These are phyloP conservation scores for Drosophila novamexicana DNA, from an alignment of 1,140 invertebrate genomes.

Conservation along the genomic window DNA sequence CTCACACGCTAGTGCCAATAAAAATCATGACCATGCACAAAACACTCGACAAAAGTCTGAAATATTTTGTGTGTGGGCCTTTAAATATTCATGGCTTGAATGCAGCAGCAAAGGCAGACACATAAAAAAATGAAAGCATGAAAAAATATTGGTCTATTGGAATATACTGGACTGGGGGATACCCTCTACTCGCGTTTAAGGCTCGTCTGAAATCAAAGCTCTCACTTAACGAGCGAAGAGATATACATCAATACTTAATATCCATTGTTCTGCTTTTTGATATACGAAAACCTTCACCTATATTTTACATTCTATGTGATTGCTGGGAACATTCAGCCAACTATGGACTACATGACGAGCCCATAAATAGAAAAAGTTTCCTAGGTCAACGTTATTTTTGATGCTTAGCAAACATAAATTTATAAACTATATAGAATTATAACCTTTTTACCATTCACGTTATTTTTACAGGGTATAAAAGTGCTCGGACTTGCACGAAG, in stretches of 20 bases:
- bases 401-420: too few species aligned
- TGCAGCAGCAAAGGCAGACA: constrained; percentile 23
- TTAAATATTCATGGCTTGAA: constrained; percentile 80
- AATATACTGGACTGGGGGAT: neutral
- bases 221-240: too few species aligned
- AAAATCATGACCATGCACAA: constrained; percentile 57
- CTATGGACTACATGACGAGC: too few species aligned
- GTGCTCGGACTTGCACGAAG: constrained; percentile 46
- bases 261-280: too few species aligned
- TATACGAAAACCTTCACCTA: too few species aligned
- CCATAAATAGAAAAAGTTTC: too few species aligned
- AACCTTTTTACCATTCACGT: neutral
- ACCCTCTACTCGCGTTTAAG: neutral
- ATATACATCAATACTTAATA: too few species aligned
- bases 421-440: neutral
- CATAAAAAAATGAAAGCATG: constrained; percentile 8
- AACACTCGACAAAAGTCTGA: constrained; percentile 5
- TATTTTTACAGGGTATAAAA: constrained; percentile 2
- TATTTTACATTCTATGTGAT: too few species aligned
- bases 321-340: too few species aligned
- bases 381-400: too few species aligned
- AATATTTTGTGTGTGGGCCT: constrained; percentile 36
- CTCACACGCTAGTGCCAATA: constrained; percentile 42
- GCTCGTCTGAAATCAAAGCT: neutral
- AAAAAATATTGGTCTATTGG: neutral